These are phyloP conservation scores for Pimpla rufipes DNA, from an alignment of 2,888 invertebrate genomes.

Conservation along the genomic window DNA sequence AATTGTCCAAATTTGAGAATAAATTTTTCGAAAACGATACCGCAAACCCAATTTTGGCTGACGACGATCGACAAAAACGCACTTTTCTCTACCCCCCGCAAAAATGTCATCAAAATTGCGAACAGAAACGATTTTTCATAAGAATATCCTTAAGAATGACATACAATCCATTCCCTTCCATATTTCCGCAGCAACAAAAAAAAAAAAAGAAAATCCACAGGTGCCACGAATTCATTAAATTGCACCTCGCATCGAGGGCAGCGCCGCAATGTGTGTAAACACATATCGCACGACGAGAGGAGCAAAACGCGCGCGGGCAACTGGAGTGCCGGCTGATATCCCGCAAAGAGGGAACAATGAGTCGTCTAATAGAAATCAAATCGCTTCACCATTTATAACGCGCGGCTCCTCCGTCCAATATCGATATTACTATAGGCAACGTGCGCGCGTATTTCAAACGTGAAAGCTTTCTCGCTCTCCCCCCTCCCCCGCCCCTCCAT, in stretches of 20 bases:
- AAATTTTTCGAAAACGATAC: no score
- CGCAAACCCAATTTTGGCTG: no score
- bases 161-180: no score
- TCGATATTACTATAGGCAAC: slow-evolving; percentile 46
- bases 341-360: slow-evolving; percentile 81
- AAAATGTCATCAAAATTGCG: no score
- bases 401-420: slow-evolving; percentile 25
- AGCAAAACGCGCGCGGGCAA: not conserved
- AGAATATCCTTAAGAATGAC: no score
- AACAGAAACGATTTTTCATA: no score
- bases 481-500: not conserved
- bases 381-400: slow-evolving; percentile 81
- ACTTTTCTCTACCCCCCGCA: no score
- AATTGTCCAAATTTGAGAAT: no score
- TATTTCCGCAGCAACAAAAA: no score
- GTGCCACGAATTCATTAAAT: slow-evolving; percentile 11
- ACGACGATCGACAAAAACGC: no score
- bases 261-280: not conserved
- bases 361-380: slow-evolving; percentile 84
- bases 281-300: no score
- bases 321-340: slow-evolving; percentile 64
- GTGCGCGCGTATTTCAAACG: slow-evolving; percentile 47
- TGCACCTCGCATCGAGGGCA: slow-evolving; percentile 4
- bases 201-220: slow-evolving; percentile 16
- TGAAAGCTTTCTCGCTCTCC: slow-evolving; percentile 67